phyloP scores from a whole-genome alignment of 1,140 invertebrate species.

The Oryctes rhinoceros region DNA sequence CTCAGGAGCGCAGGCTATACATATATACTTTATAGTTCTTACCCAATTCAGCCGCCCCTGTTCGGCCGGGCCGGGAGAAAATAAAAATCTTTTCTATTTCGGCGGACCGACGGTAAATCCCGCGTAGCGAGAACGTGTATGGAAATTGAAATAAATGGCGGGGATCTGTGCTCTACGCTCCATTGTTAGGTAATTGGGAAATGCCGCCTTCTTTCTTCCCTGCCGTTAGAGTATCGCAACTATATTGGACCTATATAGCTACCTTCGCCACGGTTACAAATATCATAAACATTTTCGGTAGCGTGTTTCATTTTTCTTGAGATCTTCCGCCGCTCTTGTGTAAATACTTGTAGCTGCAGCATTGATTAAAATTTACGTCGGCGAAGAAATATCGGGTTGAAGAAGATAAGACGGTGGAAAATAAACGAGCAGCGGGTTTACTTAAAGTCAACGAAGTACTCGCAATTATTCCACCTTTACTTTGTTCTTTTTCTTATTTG shows the following conservation, averaged over 20 bases:
- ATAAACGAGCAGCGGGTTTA: not conserved
- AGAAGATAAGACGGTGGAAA: not conserved
- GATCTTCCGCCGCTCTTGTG: not conserved
- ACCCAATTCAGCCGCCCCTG: conserved; percentile 40
- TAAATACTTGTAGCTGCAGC: conserved; percentile 19
- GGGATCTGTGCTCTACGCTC: conserved; percentile 37
- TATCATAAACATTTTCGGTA: conserved; percentile 34
- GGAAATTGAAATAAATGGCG: conserved; percentile 54
- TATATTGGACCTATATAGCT: not conserved
- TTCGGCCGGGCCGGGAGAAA: conserved; percentile 42
- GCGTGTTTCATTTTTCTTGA: conserved; percentile 13
- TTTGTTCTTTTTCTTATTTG: too few relatives aligned
- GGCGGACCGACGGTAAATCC: conserved; percentile 48
- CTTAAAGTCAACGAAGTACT: too few relatives aligned
- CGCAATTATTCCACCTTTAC: too few relatives aligned
- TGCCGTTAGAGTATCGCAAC: conserved; percentile 30
- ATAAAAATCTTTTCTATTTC: conserved; percentile 54
- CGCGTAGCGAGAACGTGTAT: conserved; percentile 46
- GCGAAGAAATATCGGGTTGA: not conserved
- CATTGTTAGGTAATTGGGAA: conserved; percentile 40
- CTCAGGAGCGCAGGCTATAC: conserved; percentile 43
- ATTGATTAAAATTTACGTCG: not conserved
- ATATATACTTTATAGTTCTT: conserved; percentile 49
- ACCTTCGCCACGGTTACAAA: conserved; percentile 37
- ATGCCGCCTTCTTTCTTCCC: conserved; percentile 37